phyloP scores from a whole-genome alignment of 2,888 invertebrate species.

The Acanthosoma haemorrhoidale region DNA sequence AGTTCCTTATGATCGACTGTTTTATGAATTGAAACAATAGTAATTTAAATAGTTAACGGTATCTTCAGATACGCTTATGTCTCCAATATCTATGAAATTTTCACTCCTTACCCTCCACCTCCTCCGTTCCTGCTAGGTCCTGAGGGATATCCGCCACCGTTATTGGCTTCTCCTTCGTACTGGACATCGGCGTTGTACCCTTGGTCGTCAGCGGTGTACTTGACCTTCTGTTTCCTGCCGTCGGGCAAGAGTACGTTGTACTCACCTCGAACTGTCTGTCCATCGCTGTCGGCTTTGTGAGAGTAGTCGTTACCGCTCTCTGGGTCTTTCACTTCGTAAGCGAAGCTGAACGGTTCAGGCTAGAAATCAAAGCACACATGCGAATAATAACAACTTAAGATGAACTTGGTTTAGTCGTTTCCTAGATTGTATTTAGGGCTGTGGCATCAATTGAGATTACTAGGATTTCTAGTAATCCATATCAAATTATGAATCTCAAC shows the following conservation, averaged over 20 bases:
- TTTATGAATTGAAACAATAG: too few species aligned
- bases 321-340: slow-evolving; percentile 44
- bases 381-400: not conserved
- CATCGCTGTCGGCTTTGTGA: slow-evolving; percentile 43
- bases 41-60: too few species aligned
- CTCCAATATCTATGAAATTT: too few species aligned
- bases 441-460: not conserved
- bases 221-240: slow-evolving; percentile 76
- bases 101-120: not conserved
- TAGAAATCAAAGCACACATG: slow-evolving; percentile 34
- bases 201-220: slow-evolving; percentile 78
- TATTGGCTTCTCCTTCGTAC: slow-evolving; percentile 61
- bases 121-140: slow-evolving; percentile 1
- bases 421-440: not conserved
- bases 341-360: slow-evolving; percentile 44
- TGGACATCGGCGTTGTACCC: slow-evolving; percentile 83
- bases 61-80: too few species aligned
- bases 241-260: slow-evolving; percentile 80
- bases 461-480: not conserved
- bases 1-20: too few species aligned
- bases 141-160: slow-evolving; percentile 34
- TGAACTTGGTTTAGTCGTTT: not conserved
- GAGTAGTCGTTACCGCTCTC: slow-evolving; percentile 43
- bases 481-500: not conserved
- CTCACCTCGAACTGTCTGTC: slow-evolving; percentile 57